phyloP scores from a whole-genome alignment of 2,888 invertebrate genomes.

The Dastarcus helophoroides region DNA sequence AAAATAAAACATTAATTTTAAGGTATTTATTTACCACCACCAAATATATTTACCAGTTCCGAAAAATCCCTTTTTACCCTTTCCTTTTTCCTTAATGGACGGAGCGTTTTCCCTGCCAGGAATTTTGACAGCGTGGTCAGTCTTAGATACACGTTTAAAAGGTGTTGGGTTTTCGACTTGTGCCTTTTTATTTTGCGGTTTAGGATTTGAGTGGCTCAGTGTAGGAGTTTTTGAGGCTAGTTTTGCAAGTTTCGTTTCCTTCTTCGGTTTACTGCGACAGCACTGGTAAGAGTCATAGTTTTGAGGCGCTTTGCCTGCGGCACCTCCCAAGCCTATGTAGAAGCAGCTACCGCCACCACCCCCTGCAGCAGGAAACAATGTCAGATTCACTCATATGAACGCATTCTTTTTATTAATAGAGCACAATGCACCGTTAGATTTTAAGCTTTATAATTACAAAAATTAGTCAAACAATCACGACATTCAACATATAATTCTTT shows the following conservation, averaged over 20 bases:
- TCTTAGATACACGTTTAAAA: slow-evolving; percentile 24
- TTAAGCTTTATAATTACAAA: too few relatives aligned
- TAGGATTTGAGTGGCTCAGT: slow-evolving; percentile 17
- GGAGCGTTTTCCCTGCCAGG: slow-evolving; percentile 41
- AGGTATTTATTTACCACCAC: slow-evolving; percentile 59
- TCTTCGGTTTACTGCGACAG: slow-evolving; percentile 77
- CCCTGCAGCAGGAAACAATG: slow-evolving; percentile 91
- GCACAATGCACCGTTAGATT: too few relatives aligned
- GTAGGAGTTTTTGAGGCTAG: slow-evolving; percentile 37
- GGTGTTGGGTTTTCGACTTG: slow-evolving; percentile 16
- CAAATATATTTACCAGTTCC: slow-evolving; percentile 74
- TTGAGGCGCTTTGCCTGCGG: slow-evolving; percentile 62
- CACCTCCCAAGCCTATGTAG: slow-evolving; percentile 90
- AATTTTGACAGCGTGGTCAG: slow-evolving; percentile 10
- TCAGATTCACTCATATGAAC: too few relatives aligned
- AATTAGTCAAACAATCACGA: too few relatives aligned
- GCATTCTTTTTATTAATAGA: too few relatives aligned
- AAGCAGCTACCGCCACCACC: slow-evolving; percentile 96
- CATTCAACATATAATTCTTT: too few relatives aligned
- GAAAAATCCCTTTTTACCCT: slow-evolving; percentile 73
- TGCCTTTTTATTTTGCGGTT: slow-evolving; percentile 20
- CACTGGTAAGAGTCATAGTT: slow-evolving; percentile 84
- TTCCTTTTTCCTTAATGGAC: slow-evolving; percentile 41
- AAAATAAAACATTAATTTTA: too few relatives aligned
- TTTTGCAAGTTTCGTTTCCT: slow-evolving; percentile 70